Evolutionary conservation across 2,797 vertebrate genomes (phyloP).

Genomic region (Danionella dracula): DNA sequence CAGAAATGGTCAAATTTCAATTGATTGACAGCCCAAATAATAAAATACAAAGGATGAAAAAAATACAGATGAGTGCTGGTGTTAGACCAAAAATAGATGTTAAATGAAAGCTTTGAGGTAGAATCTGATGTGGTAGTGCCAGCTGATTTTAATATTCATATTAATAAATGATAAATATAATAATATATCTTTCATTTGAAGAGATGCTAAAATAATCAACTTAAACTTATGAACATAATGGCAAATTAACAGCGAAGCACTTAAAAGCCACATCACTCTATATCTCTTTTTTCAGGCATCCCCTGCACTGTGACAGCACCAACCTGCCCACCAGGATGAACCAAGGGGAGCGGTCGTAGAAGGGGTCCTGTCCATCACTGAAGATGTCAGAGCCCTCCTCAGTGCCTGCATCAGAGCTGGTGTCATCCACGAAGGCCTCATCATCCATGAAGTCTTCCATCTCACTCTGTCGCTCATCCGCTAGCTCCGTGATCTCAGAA

Average conservation of each 20-base stretch:
- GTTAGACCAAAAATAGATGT: slow-evolving; percentile 29
- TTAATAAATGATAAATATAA: too few relatives aligned
- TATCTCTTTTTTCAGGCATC: slow-evolving; percentile 20
- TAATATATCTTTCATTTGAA: too few relatives aligned
- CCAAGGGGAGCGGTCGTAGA: slow-evolving; percentile 99
- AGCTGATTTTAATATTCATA: not conserved
- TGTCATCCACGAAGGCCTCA: slow-evolving; percentile 96
- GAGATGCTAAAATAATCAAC: too few relatives aligned
- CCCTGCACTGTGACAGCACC: slow-evolving; percentile 59
- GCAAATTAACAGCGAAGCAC: slow-evolving; percentile 65
- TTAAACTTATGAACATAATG: too few relatives aligned
- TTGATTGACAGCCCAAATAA: slow-evolving; percentile 36
- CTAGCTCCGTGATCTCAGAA: slow-evolving; percentile 97
- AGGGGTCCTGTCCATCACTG: slow-evolving; percentile 97
- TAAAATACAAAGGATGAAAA: slow-evolving; percentile 43
- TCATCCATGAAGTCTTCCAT: slow-evolving; percentile 96
- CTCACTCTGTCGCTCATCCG: slow-evolving; percentile 95
- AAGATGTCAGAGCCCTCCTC: slow-evolving; percentile 98
- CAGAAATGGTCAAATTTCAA: too few relatives aligned
- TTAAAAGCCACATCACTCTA: slow-evolving; percentile 32
- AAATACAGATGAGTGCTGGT: slow-evolving; percentile 52
- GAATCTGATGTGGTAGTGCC: not conserved
- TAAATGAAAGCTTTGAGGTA: not conserved
- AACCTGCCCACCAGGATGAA: slow-evolving; percentile 99
- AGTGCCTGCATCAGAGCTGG: slow-evolving; percentile 93